Base-by-base conservation (phyloP, 2,113 vertebrate species). In the Amphiprion percula region DNA sequence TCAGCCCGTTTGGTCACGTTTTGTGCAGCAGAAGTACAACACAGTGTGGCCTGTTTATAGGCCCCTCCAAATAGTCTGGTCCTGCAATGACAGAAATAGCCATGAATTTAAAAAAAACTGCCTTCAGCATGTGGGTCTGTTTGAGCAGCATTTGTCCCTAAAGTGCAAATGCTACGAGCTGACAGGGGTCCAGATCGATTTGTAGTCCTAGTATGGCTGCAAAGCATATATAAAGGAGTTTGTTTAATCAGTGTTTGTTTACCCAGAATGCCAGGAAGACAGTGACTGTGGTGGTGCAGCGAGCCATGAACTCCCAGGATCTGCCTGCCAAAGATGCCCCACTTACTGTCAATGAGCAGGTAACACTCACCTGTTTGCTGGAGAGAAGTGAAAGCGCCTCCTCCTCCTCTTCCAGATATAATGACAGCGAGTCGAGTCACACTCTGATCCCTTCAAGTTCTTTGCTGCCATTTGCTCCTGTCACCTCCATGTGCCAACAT, bases 331-430 rank as follows among this genome's bases (percentile, higher is more conserved):
- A 95, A 79, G 95, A 96, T 86, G 94, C 94, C 10, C 92, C 96
- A 14, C 96, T 97, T 77, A 97, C 96, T 26, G 95, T 98, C 87
- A 98, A 98, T 14, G 97, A 99, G 89, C 97, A 99, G 97, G 97
- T 99, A 96, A 86, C 65, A 33, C 37, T 63, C 68, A 64, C 33
- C 64, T 64, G 76, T 60, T 30, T 53, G 56, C 54, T 41, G 23
- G 41, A 52, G 3, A 24, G 4, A 26, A 16, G 9, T 3, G 1
- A 26, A 10, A n/a, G 19, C 1, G 0, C 41, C 49, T 10, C 30
- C 37, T 30, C 52, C 1, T 5, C 30, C 37, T 30, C 52, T 1
- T 5, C 33, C 37, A 14, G 8, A 54, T 28, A 0, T 15, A n/a
- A 17, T 59, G 49, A 41, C 28, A 61, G 64, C 5, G 5, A 37